Percentiles rank a stretch among this genome's conserved stretches.
Conservation (phyloP, 2,113 vertebrate species). For the Cebidichthys violaceus region DNA sequence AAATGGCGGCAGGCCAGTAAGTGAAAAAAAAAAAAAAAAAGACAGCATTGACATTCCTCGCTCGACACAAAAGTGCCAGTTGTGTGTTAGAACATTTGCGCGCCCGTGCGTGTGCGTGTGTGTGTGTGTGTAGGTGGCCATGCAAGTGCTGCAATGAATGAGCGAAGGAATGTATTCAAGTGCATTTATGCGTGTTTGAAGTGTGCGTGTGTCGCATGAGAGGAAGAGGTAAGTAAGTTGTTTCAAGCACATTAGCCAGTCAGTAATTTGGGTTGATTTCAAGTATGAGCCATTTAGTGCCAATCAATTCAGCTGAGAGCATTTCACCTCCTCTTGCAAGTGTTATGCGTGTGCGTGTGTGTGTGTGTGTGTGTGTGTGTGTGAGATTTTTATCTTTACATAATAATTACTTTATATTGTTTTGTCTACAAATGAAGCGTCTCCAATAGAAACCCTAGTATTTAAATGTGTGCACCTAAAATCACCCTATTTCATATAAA, state of each 20-base stretch:
- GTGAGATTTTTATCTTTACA: background rate
- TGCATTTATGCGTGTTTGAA: slow-evolving; percentile 34
- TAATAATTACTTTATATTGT: background rate
- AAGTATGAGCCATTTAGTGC: slow-evolving; percentile 67
- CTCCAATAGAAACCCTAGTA: background rate
- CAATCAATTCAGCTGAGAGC: slow-evolving; percentile 72
- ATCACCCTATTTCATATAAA: slow-evolving; percentile 7
- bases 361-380: background rate
- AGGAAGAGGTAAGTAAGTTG: slow-evolving; percentile 60
- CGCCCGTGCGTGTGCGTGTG: too few species aligned
- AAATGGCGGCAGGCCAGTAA: slow-evolving; percentile 16
- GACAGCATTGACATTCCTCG: background rate
- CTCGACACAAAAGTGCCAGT: background rate
- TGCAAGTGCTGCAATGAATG: slow-evolving; percentile 7
- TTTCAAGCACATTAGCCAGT: slow-evolving; percentile 64
- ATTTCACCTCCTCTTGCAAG: slow-evolving; percentile 52
- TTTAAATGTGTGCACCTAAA: background rate
- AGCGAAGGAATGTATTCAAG: slow-evolving; percentile 2
- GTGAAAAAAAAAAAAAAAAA: slow-evolving; percentile 36
- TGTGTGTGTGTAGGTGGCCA: background rate
- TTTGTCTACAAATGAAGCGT: background rate
- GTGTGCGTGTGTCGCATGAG: slow-evolving; percentile 44
- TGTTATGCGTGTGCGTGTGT: slow-evolving; percentile 18
- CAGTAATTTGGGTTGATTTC: slow-evolving; percentile 69
- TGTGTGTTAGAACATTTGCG: slow-evolving; percentile 11